These are phyloP conservation scores for Rhogogaster chlorosoma DNA, from an alignment of 2,888 invertebrate species.

Conservation along the genomic window DNA sequence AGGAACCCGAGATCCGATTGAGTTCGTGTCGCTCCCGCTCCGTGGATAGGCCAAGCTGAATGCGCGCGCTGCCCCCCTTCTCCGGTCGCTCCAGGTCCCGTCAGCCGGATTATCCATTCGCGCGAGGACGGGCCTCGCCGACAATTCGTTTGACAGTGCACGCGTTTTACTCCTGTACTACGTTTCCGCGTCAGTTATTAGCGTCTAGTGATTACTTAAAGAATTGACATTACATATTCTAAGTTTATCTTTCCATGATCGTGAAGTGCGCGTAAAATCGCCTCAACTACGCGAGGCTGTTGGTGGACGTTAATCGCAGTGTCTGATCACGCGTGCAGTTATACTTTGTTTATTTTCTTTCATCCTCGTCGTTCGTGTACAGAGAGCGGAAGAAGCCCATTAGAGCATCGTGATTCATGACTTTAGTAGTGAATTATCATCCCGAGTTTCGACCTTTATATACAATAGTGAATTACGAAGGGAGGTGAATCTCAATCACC, in stretches of 20 bases:
- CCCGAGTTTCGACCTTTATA: background rate
- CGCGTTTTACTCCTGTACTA: background rate
- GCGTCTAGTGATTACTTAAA: background rate
- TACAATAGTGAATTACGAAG: background rate
- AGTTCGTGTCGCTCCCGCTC: slow-evolving; percentile 18
- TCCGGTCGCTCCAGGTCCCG: slow-evolving; percentile 28
- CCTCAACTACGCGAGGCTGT: background rate
- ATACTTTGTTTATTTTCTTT: background rate
- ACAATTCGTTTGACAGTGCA: background rate
- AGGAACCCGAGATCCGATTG: slow-evolving; percentile 1
- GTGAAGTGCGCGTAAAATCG: background rate
- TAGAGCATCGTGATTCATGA: background rate
- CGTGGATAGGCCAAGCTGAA: slow-evolving; percentile 12
- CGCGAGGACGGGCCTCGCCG: slow-evolving; percentile 40
- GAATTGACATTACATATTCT: background rate
- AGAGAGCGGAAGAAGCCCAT: background rate
- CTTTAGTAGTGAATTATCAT: background rate
- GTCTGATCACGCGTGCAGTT: background rate
- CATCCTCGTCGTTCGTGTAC: background rate
- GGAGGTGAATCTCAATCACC: background rate
- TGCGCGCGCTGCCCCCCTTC: slow-evolving; percentile 29
- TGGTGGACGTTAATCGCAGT: background rate
- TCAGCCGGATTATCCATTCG: slow-evolving; percentile 43
- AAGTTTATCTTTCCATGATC: background rate
- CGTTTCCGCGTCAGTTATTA: slow-evolving; percentile 5